Base-by-base conservation (phyloP, 2,113 vertebrate species). In the Actenoides lindsayi region DNA sequence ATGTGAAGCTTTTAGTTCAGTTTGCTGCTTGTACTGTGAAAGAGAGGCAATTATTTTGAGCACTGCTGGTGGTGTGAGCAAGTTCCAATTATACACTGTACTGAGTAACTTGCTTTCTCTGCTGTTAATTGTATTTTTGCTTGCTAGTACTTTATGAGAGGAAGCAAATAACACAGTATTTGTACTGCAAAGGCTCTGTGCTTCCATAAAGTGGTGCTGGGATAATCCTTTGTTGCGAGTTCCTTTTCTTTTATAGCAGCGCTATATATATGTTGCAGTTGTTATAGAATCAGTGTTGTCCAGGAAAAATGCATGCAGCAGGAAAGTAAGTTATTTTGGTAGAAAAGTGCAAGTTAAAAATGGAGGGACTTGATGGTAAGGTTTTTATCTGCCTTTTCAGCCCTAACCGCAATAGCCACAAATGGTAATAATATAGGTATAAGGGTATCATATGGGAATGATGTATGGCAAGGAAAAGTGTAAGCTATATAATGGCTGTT, bases 91-190 rank as follows among this genome's bases (percentile, higher is more conserved):
- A 97, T 71, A n/a, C 69, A 51, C 78, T 89, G 41, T 87, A 93
- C 80, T 80, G 74, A 96, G 75, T 93, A 94, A 97, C 96, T 97
- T 97, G 88, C 88, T 96, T 96, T 95, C 93, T 92, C 76, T 92
- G 62, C 87, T 81, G 82, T 95, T 97, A 97, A 97, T 98, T 98
- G 89, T 96, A 95, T 96, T 98, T 97, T 94, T 97, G 57, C 87
- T 95, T 84, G 69, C 84, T 85, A 60, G 86, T 87, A n/a, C 83
- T 94, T 97, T 94, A 35, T 3, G 17, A 92, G 63, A 73, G 75
- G 77, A 91, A 76, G 94, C 51, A 83, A 95, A 92, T 94, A 95
- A 81, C 79, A 53, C 81, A 50, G 70, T 71, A 69, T 88, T 96
- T 83, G 75, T 77, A 37, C 56, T 89, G 75, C 57, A 88, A 42